Conservation (phyloP, 1,140 invertebrate species). For the Ylistrum balloti region DNA sequence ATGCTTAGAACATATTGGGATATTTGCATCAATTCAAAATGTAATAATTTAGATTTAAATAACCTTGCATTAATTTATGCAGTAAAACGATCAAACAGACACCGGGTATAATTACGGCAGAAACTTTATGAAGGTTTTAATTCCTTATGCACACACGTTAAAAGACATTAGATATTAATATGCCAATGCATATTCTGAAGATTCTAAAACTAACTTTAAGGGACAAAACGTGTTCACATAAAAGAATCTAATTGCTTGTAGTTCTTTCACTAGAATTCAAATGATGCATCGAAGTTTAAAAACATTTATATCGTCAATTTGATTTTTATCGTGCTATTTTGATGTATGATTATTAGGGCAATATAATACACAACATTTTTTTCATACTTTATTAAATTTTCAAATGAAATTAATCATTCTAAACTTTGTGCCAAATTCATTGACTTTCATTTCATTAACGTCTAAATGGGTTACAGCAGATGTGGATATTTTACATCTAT, state of each 20-base stretch:
- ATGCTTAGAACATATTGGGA: neutral
- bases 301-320: neutral
- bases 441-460: neutral
- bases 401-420: constrained; percentile 11
- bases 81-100: neutral
- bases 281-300: neutral
- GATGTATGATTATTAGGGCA: neutral
- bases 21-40: neutral
- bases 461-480: neutral
- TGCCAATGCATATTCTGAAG: neutral
- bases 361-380: neutral
- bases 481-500: too few relatives aligned
- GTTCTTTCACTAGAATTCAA: neutral
- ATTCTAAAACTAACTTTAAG: neutral
- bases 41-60: neutral
- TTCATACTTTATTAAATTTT: neutral
- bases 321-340: neutral
- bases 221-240: neutral
- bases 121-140: neutral
- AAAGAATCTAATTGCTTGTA: neutral
- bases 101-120: neutral
- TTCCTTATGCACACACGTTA: neutral
- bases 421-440: neutral
- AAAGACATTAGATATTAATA: constrained; percentile 25
- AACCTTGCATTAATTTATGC: neutral